Conservation (phyloP, 2,797 vertebrate genomes). For the Urosaurus nigricauda region DNA sequence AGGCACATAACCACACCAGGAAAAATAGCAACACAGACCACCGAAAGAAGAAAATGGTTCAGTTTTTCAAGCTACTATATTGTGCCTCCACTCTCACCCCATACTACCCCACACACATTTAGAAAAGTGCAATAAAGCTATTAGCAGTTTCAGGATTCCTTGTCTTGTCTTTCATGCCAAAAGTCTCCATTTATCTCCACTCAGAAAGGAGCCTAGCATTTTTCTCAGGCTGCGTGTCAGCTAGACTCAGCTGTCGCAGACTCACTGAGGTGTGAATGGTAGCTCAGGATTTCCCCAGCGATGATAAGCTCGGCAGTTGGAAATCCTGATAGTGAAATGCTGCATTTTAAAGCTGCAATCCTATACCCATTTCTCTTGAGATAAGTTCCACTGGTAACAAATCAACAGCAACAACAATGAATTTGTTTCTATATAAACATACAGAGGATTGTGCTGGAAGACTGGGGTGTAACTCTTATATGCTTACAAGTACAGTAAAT, state of each 20-base stretch:
- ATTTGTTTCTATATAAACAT: background rate
- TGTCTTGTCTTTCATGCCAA: slow-evolving; percentile 11
- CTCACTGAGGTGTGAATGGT: slow-evolving; percentile 30
- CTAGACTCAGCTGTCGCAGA: slow-evolving; percentile 15
- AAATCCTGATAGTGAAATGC: slow-evolving; percentile 7
- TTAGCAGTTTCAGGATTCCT: slow-evolving; percentile 20
- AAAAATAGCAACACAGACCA: background rate
- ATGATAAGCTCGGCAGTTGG: slow-evolving; percentile 22
- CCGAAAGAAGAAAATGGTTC: background rate
- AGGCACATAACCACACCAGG: background rate
- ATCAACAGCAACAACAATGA: background rate
- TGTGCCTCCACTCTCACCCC: background rate
- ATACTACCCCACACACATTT: background rate
- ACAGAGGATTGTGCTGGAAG: background rate
- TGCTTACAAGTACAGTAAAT: background rate
- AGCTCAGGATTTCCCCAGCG: slow-evolving; percentile 28
- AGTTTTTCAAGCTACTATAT: background rate
- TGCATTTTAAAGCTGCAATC: slow-evolving; percentile 14
- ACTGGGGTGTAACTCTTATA: background rate
- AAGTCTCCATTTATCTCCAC: slow-evolving; percentile 20
- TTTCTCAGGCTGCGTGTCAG: slow-evolving; percentile 32
- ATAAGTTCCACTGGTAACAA: background rate
- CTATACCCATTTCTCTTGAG: background rate
- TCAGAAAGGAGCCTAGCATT: slow-evolving; percentile 18
- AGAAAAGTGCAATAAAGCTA: slow-evolving; percentile 23